Evolutionary conservation across 2,888 invertebrate genomes (phyloP), one percentile per base, ranked within the genome.

Genomic region (Leptinotarsa tumamoca): DNA sequence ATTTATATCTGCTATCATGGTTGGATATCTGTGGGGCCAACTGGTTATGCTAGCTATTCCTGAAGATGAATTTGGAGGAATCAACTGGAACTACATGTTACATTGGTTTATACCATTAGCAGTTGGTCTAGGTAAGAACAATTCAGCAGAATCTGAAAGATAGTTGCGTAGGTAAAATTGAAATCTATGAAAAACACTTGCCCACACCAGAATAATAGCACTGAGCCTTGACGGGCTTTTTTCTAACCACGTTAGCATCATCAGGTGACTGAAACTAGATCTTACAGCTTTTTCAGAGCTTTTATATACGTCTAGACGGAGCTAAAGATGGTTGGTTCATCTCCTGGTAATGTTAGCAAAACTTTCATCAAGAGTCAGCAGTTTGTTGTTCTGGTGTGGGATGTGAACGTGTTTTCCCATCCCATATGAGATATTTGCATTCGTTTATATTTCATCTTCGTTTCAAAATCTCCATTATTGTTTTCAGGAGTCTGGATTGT

Each of bases 401-500:
- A 43, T 43, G 3, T 43, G 43, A 43, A 43, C 10, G 0, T 43
- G 43, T 43, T 43, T 10, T 43, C 33, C 7, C 10, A 33, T 33
- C 10, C 33, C 2, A 43, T 3, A 43, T 10, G 3, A 5, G 4
- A 43, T 43, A 43, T 43, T 13, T 43, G 43, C 43, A 2, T 43
- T 43, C 10, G 0, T 43, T 13, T 43, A 43, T 43, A 43, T 43
- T 23, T 58, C 15, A 21, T 23, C 23, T 13, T 14, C 51, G 52
- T 71, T 50, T n/a, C 49, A 61, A n/a, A 71, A 54, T 43, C 15
- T 69, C 73, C 72, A 72, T 49, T 79, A 70, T 82, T 81, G 10
- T 80, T 85, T 88, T 23, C 86, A 96, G 98, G 97, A 82, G 95
- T 97, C 0, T 95, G 96, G 94, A 90, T 94, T 0, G 95, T 97